phyloP scores from a whole-genome alignment of 1,140 invertebrate genomes.

The Palaemon carinicauda region DNA sequence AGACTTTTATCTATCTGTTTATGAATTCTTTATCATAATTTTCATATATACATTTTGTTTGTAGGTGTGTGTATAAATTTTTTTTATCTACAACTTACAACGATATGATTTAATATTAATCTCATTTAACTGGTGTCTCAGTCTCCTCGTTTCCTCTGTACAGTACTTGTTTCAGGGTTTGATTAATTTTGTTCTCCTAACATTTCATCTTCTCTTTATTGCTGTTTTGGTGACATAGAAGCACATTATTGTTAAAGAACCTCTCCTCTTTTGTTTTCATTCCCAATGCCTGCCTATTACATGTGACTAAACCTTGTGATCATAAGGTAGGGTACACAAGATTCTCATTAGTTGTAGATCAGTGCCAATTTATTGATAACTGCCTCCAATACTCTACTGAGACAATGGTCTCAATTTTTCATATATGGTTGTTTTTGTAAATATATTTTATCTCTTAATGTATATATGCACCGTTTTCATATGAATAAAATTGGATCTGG shows the following conservation, averaged over 20 bases:
- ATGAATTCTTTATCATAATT: too few relatives aligned
- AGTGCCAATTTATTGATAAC: conserved; percentile 42
- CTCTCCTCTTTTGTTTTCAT: conserved; percentile 1
- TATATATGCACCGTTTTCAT: conserved; percentile 36
- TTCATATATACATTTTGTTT: too few relatives aligned
- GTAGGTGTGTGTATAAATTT: too few relatives aligned
- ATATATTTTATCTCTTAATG: conserved; percentile 44
- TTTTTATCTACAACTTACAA: too few relatives aligned
- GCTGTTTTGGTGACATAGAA: background rate
- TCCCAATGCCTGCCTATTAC: conserved; percentile 35
- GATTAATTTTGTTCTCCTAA: too few relatives aligned
- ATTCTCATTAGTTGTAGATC: conserved; percentile 40
- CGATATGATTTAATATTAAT: too few relatives aligned
- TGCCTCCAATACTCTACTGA: background rate
- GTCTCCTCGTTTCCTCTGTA: too few relatives aligned
- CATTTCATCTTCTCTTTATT: background rate
- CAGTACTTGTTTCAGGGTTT: too few relatives aligned
- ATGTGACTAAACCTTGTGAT: conserved; percentile 35
- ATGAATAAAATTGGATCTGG: conserved; percentile 43
- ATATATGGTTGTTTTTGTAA: conserved; percentile 44
- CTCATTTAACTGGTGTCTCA: too few relatives aligned
- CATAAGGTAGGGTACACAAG: conserved; percentile 38
- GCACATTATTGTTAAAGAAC: background rate
- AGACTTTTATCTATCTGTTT: too few relatives aligned
- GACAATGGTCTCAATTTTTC: background rate